phyloP scores from a whole-genome alignment of 2,797 vertebrate genomes.

The Cheirogaleus major region DNA sequence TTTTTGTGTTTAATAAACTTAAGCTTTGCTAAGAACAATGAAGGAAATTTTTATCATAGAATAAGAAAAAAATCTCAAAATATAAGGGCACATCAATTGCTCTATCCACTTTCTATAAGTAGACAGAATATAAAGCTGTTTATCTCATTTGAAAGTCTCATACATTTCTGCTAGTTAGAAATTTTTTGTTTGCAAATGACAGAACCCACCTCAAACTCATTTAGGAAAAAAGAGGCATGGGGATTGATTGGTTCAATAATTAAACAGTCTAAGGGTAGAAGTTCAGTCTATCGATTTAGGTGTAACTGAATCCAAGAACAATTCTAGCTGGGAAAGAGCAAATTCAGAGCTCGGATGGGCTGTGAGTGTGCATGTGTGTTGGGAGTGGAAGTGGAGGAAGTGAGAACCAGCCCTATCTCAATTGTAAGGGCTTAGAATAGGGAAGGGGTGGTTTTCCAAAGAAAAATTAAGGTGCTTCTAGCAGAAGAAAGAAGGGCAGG shows the following conservation, averaged over 20 bases:
- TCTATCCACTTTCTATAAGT: background rate
- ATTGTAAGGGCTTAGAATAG: background rate
- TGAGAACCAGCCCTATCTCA: background rate
- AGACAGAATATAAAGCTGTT: background rate
- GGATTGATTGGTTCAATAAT: background rate
- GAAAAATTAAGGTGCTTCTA: background rate
- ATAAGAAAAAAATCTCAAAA: background rate
- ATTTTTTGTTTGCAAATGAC: background rate
- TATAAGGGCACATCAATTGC: background rate
- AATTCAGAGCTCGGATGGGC: background rate
- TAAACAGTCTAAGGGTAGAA: background rate
- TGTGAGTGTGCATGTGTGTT: background rate
- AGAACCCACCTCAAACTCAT: slow-evolving; percentile 11
- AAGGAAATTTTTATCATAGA: background rate
- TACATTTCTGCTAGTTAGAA: slow-evolving; percentile 1
- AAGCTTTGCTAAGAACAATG: background rate
- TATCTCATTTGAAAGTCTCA: background rate
- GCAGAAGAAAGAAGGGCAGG: background rate
- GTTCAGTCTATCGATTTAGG: background rate
- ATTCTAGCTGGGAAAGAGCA: background rate
- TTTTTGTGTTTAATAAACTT: slow-evolving; percentile 26
- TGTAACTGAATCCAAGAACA: background rate
- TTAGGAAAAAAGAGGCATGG: background rate
- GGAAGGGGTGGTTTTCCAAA: background rate
- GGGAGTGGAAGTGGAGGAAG: no score